A percentile compares a stretch with the other conserved stretches of the same genome.
Evolutionary conservation across 1,140 invertebrate genomes (phyloP).

Genomic region (Ceratina australensis): DNA sequence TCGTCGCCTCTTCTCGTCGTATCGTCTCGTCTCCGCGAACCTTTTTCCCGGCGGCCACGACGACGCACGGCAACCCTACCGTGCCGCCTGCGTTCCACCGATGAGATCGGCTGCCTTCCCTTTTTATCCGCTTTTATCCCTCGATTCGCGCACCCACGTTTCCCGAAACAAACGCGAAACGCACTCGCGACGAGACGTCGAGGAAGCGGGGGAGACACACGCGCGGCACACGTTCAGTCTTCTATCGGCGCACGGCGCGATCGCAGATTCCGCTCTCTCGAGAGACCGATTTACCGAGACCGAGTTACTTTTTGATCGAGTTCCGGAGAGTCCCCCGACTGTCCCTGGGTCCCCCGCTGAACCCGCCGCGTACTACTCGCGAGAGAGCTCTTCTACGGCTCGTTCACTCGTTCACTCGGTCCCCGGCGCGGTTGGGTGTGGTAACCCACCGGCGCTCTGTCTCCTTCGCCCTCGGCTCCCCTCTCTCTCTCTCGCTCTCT

Average conservation of each 20-base stretch:
- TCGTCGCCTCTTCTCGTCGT: slow-evolving; percentile 4
- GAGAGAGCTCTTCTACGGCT: slow-evolving; percentile 55
- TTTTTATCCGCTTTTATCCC: neutral
- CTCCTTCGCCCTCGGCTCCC: slow-evolving; percentile 49
- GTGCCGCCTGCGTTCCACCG: neutral
- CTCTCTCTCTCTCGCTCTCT: slow-evolving; percentile 5
- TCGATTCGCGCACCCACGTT: slow-evolving; percentile 28
- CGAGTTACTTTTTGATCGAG: slow-evolving; percentile 40
- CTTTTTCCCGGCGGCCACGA: neutral
- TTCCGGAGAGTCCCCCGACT: slow-evolving; percentile 38
- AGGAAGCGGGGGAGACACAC: slow-evolving; percentile 44
- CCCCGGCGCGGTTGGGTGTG: slow-evolving; percentile 79
- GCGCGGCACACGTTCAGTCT: slow-evolving; percentile 30
- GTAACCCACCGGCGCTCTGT: slow-evolving; percentile 74
- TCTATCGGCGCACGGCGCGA: slow-evolving; percentile 18
- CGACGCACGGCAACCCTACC: no score
- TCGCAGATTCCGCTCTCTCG: slow-evolving; percentile 8
- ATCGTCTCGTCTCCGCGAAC: neutral
- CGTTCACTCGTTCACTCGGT: slow-evolving; percentile 64
- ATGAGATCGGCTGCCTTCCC: neutral
- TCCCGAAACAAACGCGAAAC: slow-evolving; percentile 34
- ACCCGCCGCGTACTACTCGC: slow-evolving; percentile 55
- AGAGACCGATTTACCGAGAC: slow-evolving; percentile 11
- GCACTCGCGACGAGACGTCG: slow-evolving; percentile 47
- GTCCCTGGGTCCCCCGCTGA: slow-evolving; percentile 37